Base-by-base conservation (phyloP, 2,797 vertebrate species). In the Muscicapa comitata region DNA sequence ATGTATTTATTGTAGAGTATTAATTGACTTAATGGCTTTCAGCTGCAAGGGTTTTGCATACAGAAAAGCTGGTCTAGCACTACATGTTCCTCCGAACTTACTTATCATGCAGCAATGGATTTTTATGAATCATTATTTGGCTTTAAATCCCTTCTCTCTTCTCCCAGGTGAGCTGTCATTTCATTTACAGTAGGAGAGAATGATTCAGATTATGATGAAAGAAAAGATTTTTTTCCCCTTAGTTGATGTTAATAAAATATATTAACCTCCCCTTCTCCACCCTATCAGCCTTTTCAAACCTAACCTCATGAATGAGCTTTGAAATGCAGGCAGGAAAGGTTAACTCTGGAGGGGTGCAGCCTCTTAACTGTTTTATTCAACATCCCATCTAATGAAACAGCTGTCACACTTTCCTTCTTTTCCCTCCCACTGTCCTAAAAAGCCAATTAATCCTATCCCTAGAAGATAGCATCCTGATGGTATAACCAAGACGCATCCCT, bases 11-110 rank as follows among this genome's bases (percentile, higher is more conserved):
- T 70, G 54, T 11, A 62, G 1, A 4, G 28, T 66, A 87, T 90
- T 96, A 95, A 95, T 77, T 96, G 87, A 79, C 68, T 94, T 91
- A 94, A 96, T 95, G 76, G 76, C 54, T 95, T 86, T 96, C 77
- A 95, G 78, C 47, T 91, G 35, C 57, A 61, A 63, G 62, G 25
- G 29, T 78, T 96, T 40, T 88, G 63, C 81, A 90, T 4, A 4
- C 18, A 76, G 62, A 68, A 74, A 95, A 86, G 59, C 73, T 94
- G 73, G 81, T 40, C 55, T 45, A 83, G 89, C 75, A 33, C 67
- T 92, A 66, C 38, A 26, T 37, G 29, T 48, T 95, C 91, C 82
- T 96, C 73, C 50, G 83, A 88, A 96, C 68, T 76, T 96, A 94
- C 67, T 95, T 95, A 72, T 88, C 66, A 88, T 94, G 78, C 17